Base-by-base conservation (phyloP, 2,888 invertebrate genomes). In the Diaprepes abbreviatus region DNA sequence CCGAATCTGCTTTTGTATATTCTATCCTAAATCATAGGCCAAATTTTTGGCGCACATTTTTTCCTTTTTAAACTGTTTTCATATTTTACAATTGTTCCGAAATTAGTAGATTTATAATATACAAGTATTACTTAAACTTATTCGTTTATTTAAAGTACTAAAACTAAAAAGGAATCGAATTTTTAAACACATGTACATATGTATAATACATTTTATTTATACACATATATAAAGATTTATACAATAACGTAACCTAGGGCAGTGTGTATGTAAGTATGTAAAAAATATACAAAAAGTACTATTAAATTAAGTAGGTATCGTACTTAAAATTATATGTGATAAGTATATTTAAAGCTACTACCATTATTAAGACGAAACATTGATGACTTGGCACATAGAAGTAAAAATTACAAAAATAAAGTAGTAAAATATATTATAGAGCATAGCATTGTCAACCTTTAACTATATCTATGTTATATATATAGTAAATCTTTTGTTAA, bases 231-330 rank as follows among this genome's bases (percentile, higher is more conserved):
- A 24, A 40, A 40, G 40, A 16, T 50, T 50, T 28, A 50, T 28
- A 50, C 28, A 50, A 50, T 50, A 28, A 14, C 12, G 28, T 58
- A 58, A 66, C 17, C 14, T 66, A 66, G 35, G 66, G 59, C 66
- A 66, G 60, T 66, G 57, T 65, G 60, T 66, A 66, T 59, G 59
- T 66, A 66, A 66, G 66, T 59, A 66, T 66, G 59, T 66, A 66
- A 66, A 66, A 24, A 50, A 57, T 66, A 33, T 60, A 66, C 66
- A 66, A 66, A 60, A 66, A 40, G 14, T 45, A n/a, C n/a, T 52
- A 43, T 54, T 40, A 38, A 52, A 50, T 43, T 66, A 66, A 66
- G 59, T 66, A 66, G 66, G 59, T 66, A 60, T 43, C 58, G 14
- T 16, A 28, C 16, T 43, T 31, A 54, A 52, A 31, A 17, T 45